Evolutionary conservation across 1,140 invertebrate genomes (phyloP), one percentile per base, ranked within the genome.

Genomic region (Linepithema humile): DNA sequence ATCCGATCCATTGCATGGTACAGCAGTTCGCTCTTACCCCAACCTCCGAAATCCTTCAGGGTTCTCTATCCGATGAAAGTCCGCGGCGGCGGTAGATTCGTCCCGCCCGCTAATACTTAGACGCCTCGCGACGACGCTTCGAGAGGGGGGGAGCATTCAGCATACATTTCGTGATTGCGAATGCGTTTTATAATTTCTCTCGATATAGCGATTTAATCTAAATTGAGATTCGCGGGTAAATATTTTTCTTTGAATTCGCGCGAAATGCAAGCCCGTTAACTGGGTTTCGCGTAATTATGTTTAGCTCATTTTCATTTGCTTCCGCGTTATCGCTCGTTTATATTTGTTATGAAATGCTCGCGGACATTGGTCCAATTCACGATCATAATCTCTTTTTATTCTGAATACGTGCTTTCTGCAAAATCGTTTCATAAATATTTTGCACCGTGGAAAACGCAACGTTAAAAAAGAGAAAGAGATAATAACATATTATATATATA

Each of bases 1-100:
- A 93, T 93, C 92, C 91, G 90, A 93, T 92, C 91, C 92, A 91
- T 93, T 93, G 91, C 89, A 92, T 84, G 92, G 89, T 92, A 93
- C 92, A 93, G 88, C 91, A 90, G 88, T 93, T 93, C 91, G 92
- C 92, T 93, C 91, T 93, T 93, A 93, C 84, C 90, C 88, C 77
- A 85, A 90, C 90, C 88, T 75, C 80, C 78, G 64, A 86, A 92
- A 91, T 93, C 89, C 91, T 91, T 90, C 90, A 88, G 83, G 89
- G 87, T 89, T 82, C 91, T 88, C 82, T 67, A 50, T 83, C 26
- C 35, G 65, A 65, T 70, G 85, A 59, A 75, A 78, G 48, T 67
- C 53, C 83, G 62, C 83, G 64, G 43, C 20, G 57, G 29, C n/a
- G 32, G 29, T 38, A 69, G 85, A 89, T 89, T 89, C 89, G 72